Percentiles rank a stretch among this genome's conserved stretches.
phyloP scores from a whole-genome alignment of 2,113 vertebrate genomes.

The Suncus etruscus region DNA sequence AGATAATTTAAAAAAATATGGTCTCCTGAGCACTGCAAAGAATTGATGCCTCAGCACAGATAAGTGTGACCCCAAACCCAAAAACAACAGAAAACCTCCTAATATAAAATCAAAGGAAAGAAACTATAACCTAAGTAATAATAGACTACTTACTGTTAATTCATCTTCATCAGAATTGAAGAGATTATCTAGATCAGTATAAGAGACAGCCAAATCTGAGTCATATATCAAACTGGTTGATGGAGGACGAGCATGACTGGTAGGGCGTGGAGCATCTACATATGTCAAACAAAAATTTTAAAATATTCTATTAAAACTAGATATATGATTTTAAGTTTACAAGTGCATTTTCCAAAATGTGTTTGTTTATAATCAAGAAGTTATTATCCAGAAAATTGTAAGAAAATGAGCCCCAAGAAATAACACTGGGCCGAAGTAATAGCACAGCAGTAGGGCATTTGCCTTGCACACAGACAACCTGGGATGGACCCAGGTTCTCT shows the following conservation, averaged over 20 bases:
- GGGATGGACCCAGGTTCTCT: too few relatives aligned
- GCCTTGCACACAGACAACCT: background rate
- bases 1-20: too few relatives aligned
- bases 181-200: slow-evolving; percentile 98
- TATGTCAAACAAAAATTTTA: slow-evolving; percentile 25
- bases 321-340: slow-evolving; percentile 14
- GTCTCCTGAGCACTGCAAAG: too few relatives aligned
- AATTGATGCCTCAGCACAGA: too few relatives aligned
- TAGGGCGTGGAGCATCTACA: slow-evolving; percentile 92
- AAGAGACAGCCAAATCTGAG: slow-evolving; percentile 96
- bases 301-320: slow-evolving; percentile 60
- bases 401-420: background rate
- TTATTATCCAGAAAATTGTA: slow-evolving; percentile 8
- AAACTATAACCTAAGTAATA: slow-evolving; percentile 45
- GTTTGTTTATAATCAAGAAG: slow-evolving; percentile 10
- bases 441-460: background rate
- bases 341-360: background rate
- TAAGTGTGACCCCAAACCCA: background rate
- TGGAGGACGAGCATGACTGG: slow-evolving; percentile 93
- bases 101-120: slow-evolving; percentile 55
- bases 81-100: background rate
- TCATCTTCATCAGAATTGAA: slow-evolving; percentile 99
- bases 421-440: too few relatives aligned
- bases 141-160: slow-evolving; percentile 91
- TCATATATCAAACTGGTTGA: slow-evolving; percentile 97